These are phyloP conservation scores for Argya squamiceps DNA, from an alignment of 2,797 vertebrate genomes.

Conservation along the genomic window DNA sequence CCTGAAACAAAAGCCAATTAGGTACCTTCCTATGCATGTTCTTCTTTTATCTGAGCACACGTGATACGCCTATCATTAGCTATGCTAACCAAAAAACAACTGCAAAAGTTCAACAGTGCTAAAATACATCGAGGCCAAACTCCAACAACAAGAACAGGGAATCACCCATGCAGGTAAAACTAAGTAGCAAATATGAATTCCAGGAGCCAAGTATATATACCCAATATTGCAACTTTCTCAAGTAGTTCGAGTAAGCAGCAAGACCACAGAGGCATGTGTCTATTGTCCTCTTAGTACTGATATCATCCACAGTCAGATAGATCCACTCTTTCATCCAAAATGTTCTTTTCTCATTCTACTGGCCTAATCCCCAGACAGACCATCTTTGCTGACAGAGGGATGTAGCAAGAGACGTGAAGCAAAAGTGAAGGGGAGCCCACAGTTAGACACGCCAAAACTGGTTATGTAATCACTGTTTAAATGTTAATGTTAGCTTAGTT, in stretches of 20 bases:
- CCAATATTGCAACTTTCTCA: not conserved
- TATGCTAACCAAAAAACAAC: not conserved
- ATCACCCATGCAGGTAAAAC: not conserved
- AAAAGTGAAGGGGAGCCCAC: not conserved
- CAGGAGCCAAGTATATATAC: not conserved
- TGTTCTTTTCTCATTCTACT: not conserved
- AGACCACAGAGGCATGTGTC: not conserved
- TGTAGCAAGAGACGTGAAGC: not conserved
- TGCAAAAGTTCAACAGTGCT: not conserved
- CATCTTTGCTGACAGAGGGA: not conserved
- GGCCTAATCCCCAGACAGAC: not conserved
- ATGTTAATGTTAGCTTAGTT: not conserved
- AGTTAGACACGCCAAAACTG: not conserved
- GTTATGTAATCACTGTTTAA: not conserved
- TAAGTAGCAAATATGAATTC: not conserved
- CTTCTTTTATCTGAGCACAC: not conserved
- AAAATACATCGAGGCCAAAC: not conserved
- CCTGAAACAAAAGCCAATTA: not conserved
- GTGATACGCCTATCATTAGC: not conserved
- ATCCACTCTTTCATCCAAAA: not conserved
- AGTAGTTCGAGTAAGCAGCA: not conserved
- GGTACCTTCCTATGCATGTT: not conserved
- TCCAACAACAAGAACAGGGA: not conserved
- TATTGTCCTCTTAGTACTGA: not conserved
- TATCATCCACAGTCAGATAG: not conserved